Evolutionary conservation across 1,140 invertebrate species (phyloP), one percentile per base, ranked within the genome.

Genomic region (Lepidurus arcticus): DNA sequence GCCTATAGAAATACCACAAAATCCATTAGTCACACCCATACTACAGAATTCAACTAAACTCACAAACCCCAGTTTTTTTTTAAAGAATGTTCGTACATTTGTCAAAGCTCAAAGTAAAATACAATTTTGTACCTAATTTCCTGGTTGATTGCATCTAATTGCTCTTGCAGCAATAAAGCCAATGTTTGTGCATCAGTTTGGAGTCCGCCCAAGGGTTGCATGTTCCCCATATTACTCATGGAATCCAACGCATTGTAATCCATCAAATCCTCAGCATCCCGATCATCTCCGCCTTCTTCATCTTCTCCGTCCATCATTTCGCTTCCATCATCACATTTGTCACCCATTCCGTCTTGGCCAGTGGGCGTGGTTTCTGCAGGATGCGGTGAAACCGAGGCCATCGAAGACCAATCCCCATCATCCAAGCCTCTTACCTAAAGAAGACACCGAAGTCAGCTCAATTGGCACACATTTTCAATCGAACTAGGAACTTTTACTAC

Each of bases 101-200:
- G 7, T 24, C 1, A 10, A 74, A 81, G 6, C 0, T 78, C 16
- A 44, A 11, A n/a, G 44, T 76, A 9, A 43, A 43, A 78, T 77
- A 76, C 26, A 34, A 1, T 34, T 34, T 34, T 3, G 4, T 82
- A 89, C 88, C 90, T 90, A 81, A 99, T 99, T 88, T 99, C 98
- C 84, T 98, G 98, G 86, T 99, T 99, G 82, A 99, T 99, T 81
- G 98, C 98, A 87, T 99, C 97, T 74, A 99, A 87, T 85, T 99
- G 97, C 85, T 99, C 97, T 86, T 99, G 98, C 79, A 99, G 88
- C 95, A 99, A 98, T 82, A 98, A 89, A 34, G 98, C 98, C 78
- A 99, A 87, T 0, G 97, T 96, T 85, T 99, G 97, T 43, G 98
- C 97, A 85, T 99, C 97, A 7, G 94, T 95, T 83, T 95, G 93